phyloP scores from a whole-genome alignment of 2,113 vertebrate species.

The Micromys minutus region DNA sequence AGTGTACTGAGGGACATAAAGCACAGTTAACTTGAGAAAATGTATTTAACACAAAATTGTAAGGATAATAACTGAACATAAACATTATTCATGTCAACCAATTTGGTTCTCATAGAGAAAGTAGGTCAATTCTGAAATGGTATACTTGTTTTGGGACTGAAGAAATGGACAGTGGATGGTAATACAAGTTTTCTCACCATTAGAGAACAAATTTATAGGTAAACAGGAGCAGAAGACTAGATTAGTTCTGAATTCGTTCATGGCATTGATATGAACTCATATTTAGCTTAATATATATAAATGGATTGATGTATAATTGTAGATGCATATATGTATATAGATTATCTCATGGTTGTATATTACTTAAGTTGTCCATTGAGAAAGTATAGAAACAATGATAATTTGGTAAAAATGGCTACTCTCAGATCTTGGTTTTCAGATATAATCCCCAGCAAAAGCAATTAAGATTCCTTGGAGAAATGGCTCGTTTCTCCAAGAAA shows the following conservation, averaged over 20 bases:
- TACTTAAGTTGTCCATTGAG: conserved; percentile 4
- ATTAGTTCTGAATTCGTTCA: not conserved
- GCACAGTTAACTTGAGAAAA: conserved; percentile 49
- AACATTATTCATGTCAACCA: not conserved
- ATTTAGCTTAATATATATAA: conserved; percentile 2
- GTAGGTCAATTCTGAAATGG: conserved; percentile 21
- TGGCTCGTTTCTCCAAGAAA: conserved; percentile 56
- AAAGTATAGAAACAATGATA: not conserved
- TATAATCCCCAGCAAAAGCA: conserved; percentile 26
- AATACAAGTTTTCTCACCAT: conserved; percentile 4
- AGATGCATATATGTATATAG: not conserved
- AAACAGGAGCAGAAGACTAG: conserved; percentile 1
- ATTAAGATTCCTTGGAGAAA: not conserved
- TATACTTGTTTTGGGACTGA: not conserved
- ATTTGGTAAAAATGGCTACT: not conserved
- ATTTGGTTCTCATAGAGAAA: not conserved
- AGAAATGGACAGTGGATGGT: conserved; percentile 4
- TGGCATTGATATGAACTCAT: not conserved
- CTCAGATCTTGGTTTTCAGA: conserved; percentile 29
- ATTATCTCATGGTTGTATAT: not conserved
- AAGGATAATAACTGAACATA: conserved; percentile 2
- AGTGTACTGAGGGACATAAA: not conserved
- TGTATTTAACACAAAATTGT: conserved; percentile 39
- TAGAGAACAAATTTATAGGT: not conserved
- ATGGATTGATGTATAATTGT: not conserved